Percentiles rank a stretch among this genome's conserved stretches.
Evolutionary conservation across 2,888 invertebrate genomes (phyloP).

Genomic region (Lydus trimaculatus): DNA sequence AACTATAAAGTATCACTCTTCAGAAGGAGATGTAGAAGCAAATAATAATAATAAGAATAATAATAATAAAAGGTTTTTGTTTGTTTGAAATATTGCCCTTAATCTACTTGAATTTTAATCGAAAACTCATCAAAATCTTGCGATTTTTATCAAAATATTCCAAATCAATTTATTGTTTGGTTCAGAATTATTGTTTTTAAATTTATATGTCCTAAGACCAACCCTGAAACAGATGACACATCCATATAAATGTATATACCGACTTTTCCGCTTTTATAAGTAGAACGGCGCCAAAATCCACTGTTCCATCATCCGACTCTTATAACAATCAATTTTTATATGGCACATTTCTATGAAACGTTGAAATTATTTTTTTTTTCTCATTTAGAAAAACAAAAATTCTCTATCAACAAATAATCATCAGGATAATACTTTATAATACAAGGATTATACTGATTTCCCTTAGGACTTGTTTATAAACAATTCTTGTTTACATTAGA

Average conservation of each 20-base stretch:
- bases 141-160: too few relatives aligned
- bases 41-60: too few relatives aligned
- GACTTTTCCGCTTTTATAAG: slow-evolving; percentile 1
- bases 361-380: not conserved
- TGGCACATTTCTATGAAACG: not conserved
- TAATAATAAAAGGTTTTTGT: too few relatives aligned
- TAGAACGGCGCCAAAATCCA: slow-evolving; percentile 1
- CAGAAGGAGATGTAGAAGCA: too few relatives aligned
- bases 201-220: not conserved
- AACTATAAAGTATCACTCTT: too few relatives aligned
- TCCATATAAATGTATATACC: not conserved
- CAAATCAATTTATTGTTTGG: too few relatives aligned
- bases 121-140: too few relatives aligned
- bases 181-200: not conserved
- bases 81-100: too few relatives aligned
- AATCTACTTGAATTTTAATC: too few relatives aligned
- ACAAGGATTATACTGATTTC: not conserved
- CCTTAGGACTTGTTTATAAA: slow-evolving; percentile 9
- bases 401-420: not conserved
- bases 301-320: not conserved
- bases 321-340: not conserved
- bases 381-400: not conserved
- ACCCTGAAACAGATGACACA: not conserved
- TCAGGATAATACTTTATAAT: not conserved
- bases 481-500: slow-evolving; percentile 12